Evolutionary conservation across 2,113 vertebrate genomes (phyloP), one percentile per base, ranked within the genome.

Genomic region (Gnathonemus longibarbis): DNA sequence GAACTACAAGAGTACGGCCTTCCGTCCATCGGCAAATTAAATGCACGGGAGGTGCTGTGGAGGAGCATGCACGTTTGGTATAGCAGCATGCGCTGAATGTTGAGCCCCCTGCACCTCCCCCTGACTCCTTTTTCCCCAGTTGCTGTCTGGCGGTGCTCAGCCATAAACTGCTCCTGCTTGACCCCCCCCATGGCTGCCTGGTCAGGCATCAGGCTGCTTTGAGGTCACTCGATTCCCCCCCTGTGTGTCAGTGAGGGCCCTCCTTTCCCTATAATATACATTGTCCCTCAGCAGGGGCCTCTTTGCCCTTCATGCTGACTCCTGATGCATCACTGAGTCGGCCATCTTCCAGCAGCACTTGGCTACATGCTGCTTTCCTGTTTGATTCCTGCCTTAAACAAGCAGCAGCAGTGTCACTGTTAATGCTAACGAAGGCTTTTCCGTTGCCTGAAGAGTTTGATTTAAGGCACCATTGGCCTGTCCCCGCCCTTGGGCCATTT

Each of bases 1-100:
- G 98, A 99, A 96, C 94, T 99, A 99, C 89, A 99, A 99, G 95
- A 98, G 98, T 99, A 96, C 97, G 97, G 84, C 39, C 49, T 2
- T 88, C 46, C 89, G 31, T 92, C 74, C 91, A 86, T 91, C 0
- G 90, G 88, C 84, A 6, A 9, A 17, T 83, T 2, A 66, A 66
- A 27, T 66, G 62, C n/a, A 10, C 2, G 58, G n/a, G 62, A 3
- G n/a, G n/a, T 66, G 62, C 62, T 66, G 62, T 27, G n/a, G 62
- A 31, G n/a, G n/a, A 66, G n/a, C n/a, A 24, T 13, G 8, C 13
- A 13, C 3, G 70, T 77, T 77, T 13, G 35, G 10, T 19, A 5
- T 77, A 39, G 15, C 31, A 19, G 70, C 70, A 77, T 6, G 35
- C 6, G 35, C 15, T 39, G 70, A 15, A 77, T 77, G 70, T 42